A percentile compares a stretch with the other conserved stretches of the same genome.
Conservation (phyloP, 53 echinoderm and acorn worm genomes). For the Hippasteria phrygiana region DNA sequence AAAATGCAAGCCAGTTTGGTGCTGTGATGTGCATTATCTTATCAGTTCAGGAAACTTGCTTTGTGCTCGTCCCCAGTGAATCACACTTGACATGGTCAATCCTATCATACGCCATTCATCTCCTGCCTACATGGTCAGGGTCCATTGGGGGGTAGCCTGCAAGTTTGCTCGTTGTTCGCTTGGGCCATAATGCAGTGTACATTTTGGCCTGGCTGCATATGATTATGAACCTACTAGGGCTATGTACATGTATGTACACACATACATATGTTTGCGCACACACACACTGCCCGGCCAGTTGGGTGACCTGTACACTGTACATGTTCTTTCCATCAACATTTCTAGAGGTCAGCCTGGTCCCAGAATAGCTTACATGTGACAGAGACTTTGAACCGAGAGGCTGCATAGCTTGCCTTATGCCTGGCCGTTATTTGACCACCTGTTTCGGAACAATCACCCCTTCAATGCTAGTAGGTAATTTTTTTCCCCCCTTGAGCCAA, state of each 20-base stretch:
- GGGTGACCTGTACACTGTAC: not conserved
- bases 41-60: not conserved
- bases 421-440: constrained; percentile 32
- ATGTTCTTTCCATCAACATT: constrained; percentile 63
- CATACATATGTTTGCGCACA: not conserved
- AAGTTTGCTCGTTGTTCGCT: not conserved
- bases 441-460: constrained; percentile 40
- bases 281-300: not conserved
- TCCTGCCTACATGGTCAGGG: constrained; percentile 21
- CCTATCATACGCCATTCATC: not conserved
- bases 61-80: not conserved
- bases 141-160: not conserved
- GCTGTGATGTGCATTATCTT: not conserved
- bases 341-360: constrained; percentile 42
- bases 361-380: not conserved
- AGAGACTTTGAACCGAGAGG: constrained; percentile 31
- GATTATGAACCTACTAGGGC: not conserved
- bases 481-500: not conserved
- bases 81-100: constrained; percentile 12
- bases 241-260: not conserved
- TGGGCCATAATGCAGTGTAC: not conserved
- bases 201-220: constrained; percentile 27
- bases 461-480: constrained; percentile 15
- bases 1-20: too few relatives aligned
- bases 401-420: not conserved